These are phyloP conservation scores for Dallia pectoralis DNA, from an alignment of 2,797 vertebrate genomes.

Conservation along the genomic window DNA sequence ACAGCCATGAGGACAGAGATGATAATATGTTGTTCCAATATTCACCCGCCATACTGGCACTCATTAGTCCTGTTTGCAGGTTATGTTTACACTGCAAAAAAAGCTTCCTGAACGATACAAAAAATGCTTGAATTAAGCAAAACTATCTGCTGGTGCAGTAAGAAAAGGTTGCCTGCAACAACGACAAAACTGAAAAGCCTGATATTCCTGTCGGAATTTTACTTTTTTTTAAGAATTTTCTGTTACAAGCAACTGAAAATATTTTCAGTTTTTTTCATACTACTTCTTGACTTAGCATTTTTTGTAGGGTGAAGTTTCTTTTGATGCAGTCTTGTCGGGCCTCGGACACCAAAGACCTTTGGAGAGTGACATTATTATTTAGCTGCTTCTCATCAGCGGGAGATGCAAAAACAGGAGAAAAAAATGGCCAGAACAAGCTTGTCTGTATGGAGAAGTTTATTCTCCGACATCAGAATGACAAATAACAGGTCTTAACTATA, in stretches of 20 bases:
- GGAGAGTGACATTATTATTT: conserved; percentile 54
- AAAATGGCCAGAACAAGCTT: conserved; percentile 49
- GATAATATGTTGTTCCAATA: conserved; percentile 49
- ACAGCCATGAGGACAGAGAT: conserved; percentile 44
- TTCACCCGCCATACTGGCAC: conserved; percentile 38
- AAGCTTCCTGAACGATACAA: too few relatives aligned
- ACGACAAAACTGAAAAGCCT: too few relatives aligned
- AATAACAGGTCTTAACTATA: background rate
- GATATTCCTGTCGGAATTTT: too few relatives aligned
- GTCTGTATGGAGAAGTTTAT: conserved; percentile 20
- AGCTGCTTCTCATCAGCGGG: conserved; percentile 39
- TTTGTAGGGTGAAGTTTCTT: conserved; percentile 40
- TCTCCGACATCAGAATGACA: background rate
- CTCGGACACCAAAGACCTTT: conserved; percentile 56
- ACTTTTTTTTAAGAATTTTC: too few relatives aligned
- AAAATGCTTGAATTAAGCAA: too few relatives aligned
- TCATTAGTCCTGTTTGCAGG: conserved; percentile 47
- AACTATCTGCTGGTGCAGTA: too few relatives aligned
- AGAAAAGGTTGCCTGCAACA: too few relatives aligned
- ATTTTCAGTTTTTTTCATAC: too few relatives aligned
- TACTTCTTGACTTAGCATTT: too few relatives aligned
- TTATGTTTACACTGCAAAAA: conserved; percentile 48
- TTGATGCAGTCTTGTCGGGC: conserved; percentile 63
- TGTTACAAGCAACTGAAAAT: too few relatives aligned
- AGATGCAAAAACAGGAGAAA: conserved; percentile 18